Base-by-base conservation (phyloP, 2,113 vertebrate species). In the Nothocercus nigrocapillus region DNA sequence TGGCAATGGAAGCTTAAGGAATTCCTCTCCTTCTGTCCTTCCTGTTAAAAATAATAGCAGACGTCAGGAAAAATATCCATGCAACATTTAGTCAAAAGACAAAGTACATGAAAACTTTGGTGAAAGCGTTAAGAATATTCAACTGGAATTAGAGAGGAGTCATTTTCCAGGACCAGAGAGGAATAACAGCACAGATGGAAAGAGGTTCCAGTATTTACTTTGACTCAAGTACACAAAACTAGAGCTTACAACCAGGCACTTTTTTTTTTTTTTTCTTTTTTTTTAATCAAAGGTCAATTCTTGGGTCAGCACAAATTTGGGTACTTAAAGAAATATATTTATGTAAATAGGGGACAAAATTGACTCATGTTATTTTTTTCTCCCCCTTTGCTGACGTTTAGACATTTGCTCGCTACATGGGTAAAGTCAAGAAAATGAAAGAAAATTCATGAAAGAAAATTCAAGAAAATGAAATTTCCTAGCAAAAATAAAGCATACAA, bases 181-280 rank as follows among this genome's bases (percentile, higher is more conserved):
- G n/a, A 47, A 18, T 54, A 95, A 85, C 19, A 74, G 83, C 42
- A 93, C 66, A 82, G 44, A 88, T 79, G 27, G 49, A 85, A 92
- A 78, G 14, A 78, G 38, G 53, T 85, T 82, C 44, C 59, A 30
- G n/a, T 30, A 62, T 78, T 90, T 77, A 64, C 36, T 77, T 85
- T 44, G 38, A 68, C 8, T 11, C 47, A 68, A 84, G 15, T 27
- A n/a, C 38, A 54, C 25, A 88, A 64, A 89, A 76, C 18, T 49
- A 63, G 9, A 80, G 42, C n/a, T 38, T 11, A 21, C 5, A 53
- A n/a, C 21, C 11, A 53, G 22, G 19, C 30, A 68, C 11, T 20
- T 11, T 61, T 7, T 5, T 24, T 34, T 32, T 36, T 42, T 4
- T 38, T 7, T 15, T 25, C 32, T 13, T 9, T 38, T 40, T 80